Conservation (phyloP, 2,888 invertebrate genomes). For the Papilio elwesi region DNA sequence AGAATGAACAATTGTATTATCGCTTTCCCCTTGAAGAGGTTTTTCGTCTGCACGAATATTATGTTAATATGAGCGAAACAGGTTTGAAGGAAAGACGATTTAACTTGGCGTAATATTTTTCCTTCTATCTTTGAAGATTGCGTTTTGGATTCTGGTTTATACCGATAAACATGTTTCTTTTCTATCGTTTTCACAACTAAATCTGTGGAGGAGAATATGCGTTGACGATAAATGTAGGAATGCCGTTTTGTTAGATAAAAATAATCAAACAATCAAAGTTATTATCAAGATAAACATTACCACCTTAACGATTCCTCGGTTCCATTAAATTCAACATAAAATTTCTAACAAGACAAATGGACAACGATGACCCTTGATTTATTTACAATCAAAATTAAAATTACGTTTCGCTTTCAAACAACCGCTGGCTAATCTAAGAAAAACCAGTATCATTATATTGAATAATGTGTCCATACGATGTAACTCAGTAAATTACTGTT, state of each 20-base stretch:
- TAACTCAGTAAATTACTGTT: conserved; percentile 66
- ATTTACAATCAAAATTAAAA: conserved; percentile 56
- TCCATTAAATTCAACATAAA: conserved; percentile 50
- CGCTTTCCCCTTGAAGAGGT: conserved; percentile 24
- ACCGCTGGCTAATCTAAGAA: conserved; percentile 63
- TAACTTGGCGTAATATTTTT: conserved; percentile 10
- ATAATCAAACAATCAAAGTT: conserved; percentile 26
- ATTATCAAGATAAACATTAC: conserved; percentile 30
- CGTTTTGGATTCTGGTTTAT: conserved; percentile 1
- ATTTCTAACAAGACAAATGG: conserved; percentile 57
- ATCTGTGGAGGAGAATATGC: not conserved
- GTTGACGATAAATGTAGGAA: conserved; percentile 15
- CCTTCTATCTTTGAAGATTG: not conserved
- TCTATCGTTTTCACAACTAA: not conserved
- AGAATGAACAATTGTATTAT: conserved; percentile 38
- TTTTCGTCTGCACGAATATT: conserved; percentile 34
- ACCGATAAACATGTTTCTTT: not conserved
- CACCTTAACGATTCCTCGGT: conserved; percentile 31
- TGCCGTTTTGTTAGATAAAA: conserved; percentile 23
- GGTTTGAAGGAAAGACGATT: conserved; percentile 13
- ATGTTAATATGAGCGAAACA: conserved; percentile 27
- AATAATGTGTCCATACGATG: conserved; percentile 71
- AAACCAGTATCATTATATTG: conserved; percentile 67
- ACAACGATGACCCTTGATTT: conserved; percentile 67
- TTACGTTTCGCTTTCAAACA: conserved; percentile 61